Percentiles rank a stretch among this genome's conserved stretches.
phyloP scores from a whole-genome alignment of 2,888 invertebrate genomes.

The Gymnosoma rotundatum region DNA sequence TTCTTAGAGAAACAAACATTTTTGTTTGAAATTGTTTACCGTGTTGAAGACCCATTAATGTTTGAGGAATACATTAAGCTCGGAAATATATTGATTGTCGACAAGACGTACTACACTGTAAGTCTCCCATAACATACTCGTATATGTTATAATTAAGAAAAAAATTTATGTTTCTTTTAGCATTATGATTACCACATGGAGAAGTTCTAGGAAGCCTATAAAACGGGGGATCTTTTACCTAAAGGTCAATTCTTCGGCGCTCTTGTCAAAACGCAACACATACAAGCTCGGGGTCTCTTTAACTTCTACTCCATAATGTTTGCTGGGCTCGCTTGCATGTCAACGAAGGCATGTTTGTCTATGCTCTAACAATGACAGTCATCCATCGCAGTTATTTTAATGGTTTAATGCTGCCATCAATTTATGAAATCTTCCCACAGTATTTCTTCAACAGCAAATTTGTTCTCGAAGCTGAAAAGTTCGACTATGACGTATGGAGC shows the following conservation, averaged over 20 bases:
- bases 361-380: slow-evolving; percentile 83
- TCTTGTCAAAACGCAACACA: slow-evolving; percentile 82
- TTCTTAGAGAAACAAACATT: slow-evolving; percentile 76
- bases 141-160: too few relatives aligned
- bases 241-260: slow-evolving; percentile 84
- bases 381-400: slow-evolving; percentile 85
- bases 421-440: slow-evolving; percentile 89
- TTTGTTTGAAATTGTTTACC: slow-evolving; percentile 75
- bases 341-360: too few relatives aligned
- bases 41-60: slow-evolving; percentile 73
- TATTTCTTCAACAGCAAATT: too few relatives aligned
- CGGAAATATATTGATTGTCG: slow-evolving; percentile 83
- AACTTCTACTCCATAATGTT: slow-evolving; percentile 86
- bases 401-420: slow-evolving; percentile 86
- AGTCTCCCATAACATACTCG: slow-evolving; percentile 19
- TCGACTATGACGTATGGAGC: too few relatives aligned
- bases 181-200: slow-evolving; percentile 72
- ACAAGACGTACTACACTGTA: slow-evolving; percentile 70
- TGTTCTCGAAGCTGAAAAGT: slow-evolving; percentile 85
- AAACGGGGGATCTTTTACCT: slow-evolving; percentile 82
- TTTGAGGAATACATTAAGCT: slow-evolving; percentile 77
- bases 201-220: slow-evolving; percentile 72
- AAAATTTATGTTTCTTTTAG: slow-evolving; percentile 55
- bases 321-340: slow-evolving; percentile 86
- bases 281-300: slow-evolving; percentile 84